Evolutionary conservation across 2,113 vertebrate genomes (phyloP), one percentile per base, ranked within the genome.

Genomic region (Erythrocercus mccallii): DNA sequence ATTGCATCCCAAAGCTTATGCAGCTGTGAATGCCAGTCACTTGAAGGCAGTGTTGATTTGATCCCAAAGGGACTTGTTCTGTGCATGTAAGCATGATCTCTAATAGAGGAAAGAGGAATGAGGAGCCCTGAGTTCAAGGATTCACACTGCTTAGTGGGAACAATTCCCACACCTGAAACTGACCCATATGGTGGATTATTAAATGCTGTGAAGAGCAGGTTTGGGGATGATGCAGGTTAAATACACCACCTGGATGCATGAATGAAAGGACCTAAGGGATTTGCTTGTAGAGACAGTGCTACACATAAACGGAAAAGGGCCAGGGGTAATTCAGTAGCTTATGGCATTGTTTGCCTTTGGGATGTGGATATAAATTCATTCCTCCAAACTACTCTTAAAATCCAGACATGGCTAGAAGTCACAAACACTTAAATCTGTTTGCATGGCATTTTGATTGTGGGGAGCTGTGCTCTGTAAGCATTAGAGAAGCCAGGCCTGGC

Each of bases 211-310:
- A 72, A 83, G 92, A 85, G 88, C 51, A 74, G 66, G 28, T 86
- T 68, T 91, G 86, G 78, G 45, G 40, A 79, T 85, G 86, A 90
- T 82, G 70, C 84, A 82, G 78, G 81, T 89, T 94, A 95, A 96
- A 78, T 56, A 66, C 58, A 81, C 64, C 91, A 81, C 89, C 91
- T 93, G 91, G 54, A 62, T 74, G 20, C 22, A 42, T 13, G 48
- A 88, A 80, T 33, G 72, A 88, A 90, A 90, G 68, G 50, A 64
- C 89, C 5, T 31, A 5, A 51, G 86, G 91, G 80, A 95, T 88
- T 91, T 93, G 27, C 47, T 80, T 68, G 77, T 23, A 51, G 33
- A 86, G 64, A 48, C n/a, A 60, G 51, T 16, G 40, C 8, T n/a
- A 21, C 5, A 40, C 14, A n/a, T 19, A 61, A 0, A 33, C 14